Percentiles rank a stretch among this genome's conserved stretches.
Evolutionary conservation across 2,113 vertebrate genomes (phyloP).

Genomic region (Sapajus apella): DNA sequence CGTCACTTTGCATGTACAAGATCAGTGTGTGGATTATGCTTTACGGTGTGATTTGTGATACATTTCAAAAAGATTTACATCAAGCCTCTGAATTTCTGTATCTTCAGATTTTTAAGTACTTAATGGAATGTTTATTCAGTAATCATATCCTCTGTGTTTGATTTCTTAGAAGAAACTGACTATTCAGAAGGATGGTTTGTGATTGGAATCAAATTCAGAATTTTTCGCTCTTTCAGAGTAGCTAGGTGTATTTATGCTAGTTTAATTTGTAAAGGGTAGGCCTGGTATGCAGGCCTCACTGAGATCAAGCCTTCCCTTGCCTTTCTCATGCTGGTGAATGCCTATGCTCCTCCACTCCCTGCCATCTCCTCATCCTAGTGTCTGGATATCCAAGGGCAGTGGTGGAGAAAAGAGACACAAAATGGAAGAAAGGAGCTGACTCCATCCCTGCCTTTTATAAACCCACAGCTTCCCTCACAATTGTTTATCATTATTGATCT

Average conservation of each 20-base stretch:
- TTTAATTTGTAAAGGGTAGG: neutral
- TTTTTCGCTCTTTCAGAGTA: neutral
- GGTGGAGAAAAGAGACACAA: no score
- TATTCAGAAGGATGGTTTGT: neutral
- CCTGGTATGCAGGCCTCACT: neutral
- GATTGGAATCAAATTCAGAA: neutral
- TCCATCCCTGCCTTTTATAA: neutral
- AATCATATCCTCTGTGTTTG: neutral
- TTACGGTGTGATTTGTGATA: neutral
- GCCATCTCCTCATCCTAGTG: neutral
- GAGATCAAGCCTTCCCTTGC: neutral
- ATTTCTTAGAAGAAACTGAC: neutral
- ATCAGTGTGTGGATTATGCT: neutral
- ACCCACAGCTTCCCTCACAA: neutral
- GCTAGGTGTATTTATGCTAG: neutral
- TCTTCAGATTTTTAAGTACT: neutral
- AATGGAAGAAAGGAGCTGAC: neutral
- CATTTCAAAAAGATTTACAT: conserved; percentile 10
- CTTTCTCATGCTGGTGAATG: accelerated
- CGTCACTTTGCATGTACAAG: neutral
- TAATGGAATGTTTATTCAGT: neutral
- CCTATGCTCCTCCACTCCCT: neutral
- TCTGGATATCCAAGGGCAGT: neutral
- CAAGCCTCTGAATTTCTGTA: neutral
- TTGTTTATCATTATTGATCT: neutral